Percentiles rank a stretch among this genome's conserved stretches.
These are phyloP conservation scores for Heliconius hermathena DNA, from an alignment of 1,140 invertebrate species.

Conservation along the genomic window DNA sequence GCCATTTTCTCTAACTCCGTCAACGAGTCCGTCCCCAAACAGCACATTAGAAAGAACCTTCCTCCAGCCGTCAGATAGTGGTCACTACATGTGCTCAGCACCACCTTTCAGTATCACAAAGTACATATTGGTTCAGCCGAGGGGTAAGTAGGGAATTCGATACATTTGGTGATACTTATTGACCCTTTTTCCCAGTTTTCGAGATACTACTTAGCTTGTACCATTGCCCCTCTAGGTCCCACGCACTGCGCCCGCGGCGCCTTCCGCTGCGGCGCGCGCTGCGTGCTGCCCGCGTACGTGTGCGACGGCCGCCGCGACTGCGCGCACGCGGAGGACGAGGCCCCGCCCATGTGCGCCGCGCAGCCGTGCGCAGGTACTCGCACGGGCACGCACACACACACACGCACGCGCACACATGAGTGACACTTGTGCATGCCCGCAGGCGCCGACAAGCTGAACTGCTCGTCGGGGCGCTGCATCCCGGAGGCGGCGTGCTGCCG, in stretches of 20 bases:
- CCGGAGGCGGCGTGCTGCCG: slow-evolving; percentile 62
- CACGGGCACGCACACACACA: no score
- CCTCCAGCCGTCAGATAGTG: slow-evolving; percentile 61
- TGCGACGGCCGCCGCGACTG: slow-evolving; percentile 68
- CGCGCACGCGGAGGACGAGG: slow-evolving; percentile 58
- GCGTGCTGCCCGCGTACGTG: slow-evolving; percentile 65
- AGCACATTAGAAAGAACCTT: slow-evolving; percentile 47
- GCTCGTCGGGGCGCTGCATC: slow-evolving; percentile 64
- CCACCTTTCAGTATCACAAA: slow-evolving; percentile 69
- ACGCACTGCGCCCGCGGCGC: slow-evolving; percentile 60
- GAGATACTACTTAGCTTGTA: no score
- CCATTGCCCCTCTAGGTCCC: slow-evolving; percentile 29
- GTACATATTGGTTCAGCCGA: slow-evolving; percentile 63
- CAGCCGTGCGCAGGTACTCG: slow-evolving; percentile 47
- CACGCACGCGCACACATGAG: no score
- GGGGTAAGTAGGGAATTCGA: slow-evolving; percentile 39
- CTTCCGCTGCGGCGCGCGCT: slow-evolving; percentile 61
- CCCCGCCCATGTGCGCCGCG: slow-evolving; percentile 49
- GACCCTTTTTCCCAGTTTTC: no score
- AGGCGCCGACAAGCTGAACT: slow-evolving; percentile 62
- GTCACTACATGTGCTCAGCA: slow-evolving; percentile 67
- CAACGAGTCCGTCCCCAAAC: slow-evolving; percentile 31
- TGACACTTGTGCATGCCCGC: no score
- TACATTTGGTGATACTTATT: not conserved
- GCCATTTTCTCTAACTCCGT: slow-evolving; percentile 47